These are phyloP conservation scores for Passer domesticus DNA, from an alignment of 2,113 vertebrate species.

Conservation along the genomic window DNA sequence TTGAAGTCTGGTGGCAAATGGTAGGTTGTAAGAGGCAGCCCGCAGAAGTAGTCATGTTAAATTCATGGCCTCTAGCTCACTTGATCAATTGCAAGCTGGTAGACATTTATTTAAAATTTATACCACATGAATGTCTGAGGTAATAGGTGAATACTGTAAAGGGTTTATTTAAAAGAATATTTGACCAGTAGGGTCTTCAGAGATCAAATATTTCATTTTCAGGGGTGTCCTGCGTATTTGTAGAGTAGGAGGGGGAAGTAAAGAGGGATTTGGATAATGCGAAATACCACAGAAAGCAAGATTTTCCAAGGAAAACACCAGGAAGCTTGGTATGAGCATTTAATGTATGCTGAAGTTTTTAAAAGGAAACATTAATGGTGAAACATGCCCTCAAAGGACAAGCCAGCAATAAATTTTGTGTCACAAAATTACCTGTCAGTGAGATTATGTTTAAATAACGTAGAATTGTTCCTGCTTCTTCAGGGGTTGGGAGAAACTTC, in stretches of 20 bases:
- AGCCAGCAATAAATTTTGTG: constrained; percentile 78
- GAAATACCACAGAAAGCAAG: constrained; percentile 79
- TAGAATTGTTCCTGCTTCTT: constrained; percentile 75
- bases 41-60: constrained; percentile 16
- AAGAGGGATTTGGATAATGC: constrained; percentile 72
- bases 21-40: constrained; percentile 10
- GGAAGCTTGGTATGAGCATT: constrained; percentile 75
- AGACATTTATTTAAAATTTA: constrained; percentile 70
- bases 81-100: constrained; percentile 57
- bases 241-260: constrained; percentile 50
- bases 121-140: constrained; percentile 58
- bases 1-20: constrained; percentile 19
- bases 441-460: constrained; percentile 79
- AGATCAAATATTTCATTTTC: constrained; percentile 68
- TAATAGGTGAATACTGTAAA: constrained; percentile 67
- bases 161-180: constrained; percentile 68
- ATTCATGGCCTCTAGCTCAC: constrained; percentile 50
- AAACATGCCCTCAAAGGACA: constrained; percentile 79
- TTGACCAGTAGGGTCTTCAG: constrained; percentile 64
- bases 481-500: constrained; percentile 66
- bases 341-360: constrained; percentile 81
- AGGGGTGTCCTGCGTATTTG: constrained; percentile 46
- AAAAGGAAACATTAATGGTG: constrained; percentile 83
- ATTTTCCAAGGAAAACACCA: constrained; percentile 83
- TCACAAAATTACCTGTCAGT: constrained; percentile 83